These are phyloP conservation scores for Arnoldichthys spilopterus DNA, from an alignment of 2,797 vertebrate genomes.

Conservation along the genomic window DNA sequence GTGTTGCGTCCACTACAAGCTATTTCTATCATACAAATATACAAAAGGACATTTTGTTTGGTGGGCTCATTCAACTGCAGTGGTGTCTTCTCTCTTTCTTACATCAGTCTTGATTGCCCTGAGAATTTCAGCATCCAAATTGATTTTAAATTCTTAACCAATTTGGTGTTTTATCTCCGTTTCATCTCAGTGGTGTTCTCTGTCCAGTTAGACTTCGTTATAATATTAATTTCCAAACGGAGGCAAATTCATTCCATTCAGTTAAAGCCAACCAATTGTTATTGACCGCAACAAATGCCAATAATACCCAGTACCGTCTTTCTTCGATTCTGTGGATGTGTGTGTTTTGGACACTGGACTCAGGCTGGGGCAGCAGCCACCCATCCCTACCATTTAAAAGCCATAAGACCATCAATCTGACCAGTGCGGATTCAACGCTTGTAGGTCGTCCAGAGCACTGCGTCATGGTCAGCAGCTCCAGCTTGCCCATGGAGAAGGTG, in stretches of 20 bases:
- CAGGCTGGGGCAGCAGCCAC: constrained; percentile 87
- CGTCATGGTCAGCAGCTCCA: constrained; percentile 74
- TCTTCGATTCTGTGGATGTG: constrained; percentile 8
- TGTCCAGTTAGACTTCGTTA: neutral
- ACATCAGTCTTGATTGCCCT: neutral
- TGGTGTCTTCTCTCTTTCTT: neutral
- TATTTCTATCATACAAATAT: constrained; percentile 22
- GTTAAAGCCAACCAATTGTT: neutral
- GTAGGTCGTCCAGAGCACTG: constrained; percentile 84
- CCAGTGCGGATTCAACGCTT: constrained; percentile 84
- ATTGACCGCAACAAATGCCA: neutral
- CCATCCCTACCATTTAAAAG: constrained; percentile 83
- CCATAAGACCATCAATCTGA: constrained; percentile 92
- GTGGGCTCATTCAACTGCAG: neutral
- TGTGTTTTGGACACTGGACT: constrained; percentile 68
- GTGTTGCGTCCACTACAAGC: constrained; percentile 35
- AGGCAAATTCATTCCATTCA: neutral
- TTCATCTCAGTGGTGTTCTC: neutral
- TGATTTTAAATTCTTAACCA: neutral
- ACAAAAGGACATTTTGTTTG: no score
- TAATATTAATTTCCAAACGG: neutral
- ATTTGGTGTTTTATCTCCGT: no score
- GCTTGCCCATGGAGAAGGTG: constrained; percentile 63
- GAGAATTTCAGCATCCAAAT: neutral
- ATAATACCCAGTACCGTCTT: neutral